Evolutionary conservation across 2,888 invertebrate genomes (phyloP).

Genomic region (Acrobasis repandana): DNA sequence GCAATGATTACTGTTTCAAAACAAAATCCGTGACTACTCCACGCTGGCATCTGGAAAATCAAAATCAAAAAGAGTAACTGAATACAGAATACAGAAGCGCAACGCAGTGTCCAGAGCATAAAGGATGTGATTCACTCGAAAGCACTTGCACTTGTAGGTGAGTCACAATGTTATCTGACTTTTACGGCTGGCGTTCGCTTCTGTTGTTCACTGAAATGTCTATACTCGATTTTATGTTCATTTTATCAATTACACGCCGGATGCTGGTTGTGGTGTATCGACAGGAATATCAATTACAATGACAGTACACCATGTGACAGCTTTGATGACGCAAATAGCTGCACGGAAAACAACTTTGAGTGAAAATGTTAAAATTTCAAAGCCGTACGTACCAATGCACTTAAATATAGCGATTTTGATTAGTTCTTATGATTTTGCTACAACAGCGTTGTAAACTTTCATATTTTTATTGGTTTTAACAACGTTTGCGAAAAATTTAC

Average conservation of each 20-base stretch:
- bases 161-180: conserved; percentile 64
- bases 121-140: conserved; percentile 67
- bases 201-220: conserved; percentile 49
- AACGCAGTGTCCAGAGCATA: conserved; percentile 51
- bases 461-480: conserved; percentile 40
- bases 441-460: conserved; percentile 44
- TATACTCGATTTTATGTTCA: conserved; percentile 51
- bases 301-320: conserved; percentile 34
- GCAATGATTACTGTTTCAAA: conserved; percentile 63
- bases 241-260: conserved; percentile 66
- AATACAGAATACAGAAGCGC: conserved; percentile 40
- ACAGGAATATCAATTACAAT: conserved; percentile 51
- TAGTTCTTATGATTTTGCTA: conserved; percentile 42
- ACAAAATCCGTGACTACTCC: conserved; percentile 56
- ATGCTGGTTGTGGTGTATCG: conserved; percentile 55
- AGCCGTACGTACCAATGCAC: conserved; percentile 26
- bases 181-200: conserved; percentile 58
- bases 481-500: conserved; percentile 40
- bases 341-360: conserved; percentile 30
- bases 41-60: conserved; percentile 58
- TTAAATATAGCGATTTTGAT: conserved; percentile 45
- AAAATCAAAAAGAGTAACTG: conserved; percentile 65
- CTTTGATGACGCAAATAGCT: conserved; percentile 29
- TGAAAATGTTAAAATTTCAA: conserved; percentile 29
- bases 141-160: conserved; percentile 56